Base-by-base conservation (phyloP, 1,140 invertebrate species). In the Drosophila cardini region DNA sequence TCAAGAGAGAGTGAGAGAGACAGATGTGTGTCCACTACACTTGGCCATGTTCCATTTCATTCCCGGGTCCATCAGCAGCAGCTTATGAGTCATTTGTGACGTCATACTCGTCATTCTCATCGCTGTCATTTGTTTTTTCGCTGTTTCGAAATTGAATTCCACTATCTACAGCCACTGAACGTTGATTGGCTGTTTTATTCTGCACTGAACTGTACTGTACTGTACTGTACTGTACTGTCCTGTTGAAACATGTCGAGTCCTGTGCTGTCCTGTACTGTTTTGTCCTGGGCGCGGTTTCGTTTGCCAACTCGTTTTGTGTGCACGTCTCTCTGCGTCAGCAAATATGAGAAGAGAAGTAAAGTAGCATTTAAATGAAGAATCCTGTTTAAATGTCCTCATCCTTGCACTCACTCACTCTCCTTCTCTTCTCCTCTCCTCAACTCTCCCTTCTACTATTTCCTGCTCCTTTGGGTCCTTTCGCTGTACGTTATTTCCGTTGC, bases 81-180 rank as follows among this genome's bases (percentile, higher is more conserved):
- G 21, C 21, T 26, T 26, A 2, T 26, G 21, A 26, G 63, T 40
- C 70, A 62, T 36, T 45, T 26, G 21, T 26, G 21, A 26, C 55
- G 18, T 65, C 69, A 65, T 67, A 26, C 32, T 26, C 36, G 21
- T 69, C 55, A 57, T 52, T 52, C 61, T 61, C 60, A 34, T 62
- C 38, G 18, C 46, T 52, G 57, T 48, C 75, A 78, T 87, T 82
- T 80, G 68, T 61, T 75, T 64, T 64, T 53, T 83, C 86, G 34
- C 53, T 52, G 76, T 78, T 71, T 68, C 53, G 53, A 83, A 87
- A 87, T 87, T 87, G 72, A 87, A 87, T 87, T 87, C 71, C 53
- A 68, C 72, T 78, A 67, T 60, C 30, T 58, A 61, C 63, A 62
- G n/a, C 6, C 18, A 45, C 40, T 50, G 53, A 18, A 64, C 52